Base-by-base conservation (phyloP, 30 jellyfish, hydroid and myxozoan species). In the Rhopilema esculentum region DNA sequence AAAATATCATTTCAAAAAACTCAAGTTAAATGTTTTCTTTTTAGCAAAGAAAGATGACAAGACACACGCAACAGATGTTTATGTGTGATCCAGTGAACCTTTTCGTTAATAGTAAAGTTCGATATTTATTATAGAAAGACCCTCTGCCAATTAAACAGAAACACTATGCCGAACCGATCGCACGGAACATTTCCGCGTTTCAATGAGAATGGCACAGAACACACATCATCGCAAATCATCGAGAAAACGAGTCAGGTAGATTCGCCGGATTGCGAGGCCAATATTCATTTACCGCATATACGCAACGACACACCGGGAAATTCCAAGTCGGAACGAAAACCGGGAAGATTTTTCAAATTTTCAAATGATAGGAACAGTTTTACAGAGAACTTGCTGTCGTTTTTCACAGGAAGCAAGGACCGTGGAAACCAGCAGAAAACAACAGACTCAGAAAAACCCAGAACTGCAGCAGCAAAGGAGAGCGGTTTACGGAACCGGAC, bases 361-460 rank as follows among this genome's bases (percentile, higher is more conserved):
- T 63, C 94, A 8, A 23, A 70, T 70, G 94, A 85, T 9, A 48
- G 77, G 77, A 75, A 73, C 4, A 84, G 92, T 68, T 85, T 85
- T 23, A 85, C 94, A 63, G 94, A 85, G n/a, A 85, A 85, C 62
- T 26, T 85, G 77, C 8, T 85, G 53, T 73, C 94, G 49, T 75
- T 85, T 50, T 85, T 85, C 53, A 85, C 94, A 19, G 94, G 94
- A 49, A 63, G 49, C 49, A 85, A 52, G 33, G 94, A 85, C 9
- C 72, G 83, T 15, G 79, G 77, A 27, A 64, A 32, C 61, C n/a
- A n/a, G n/a, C n/a, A n/a, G 86, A 85, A 26, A 73, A 75, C 57
- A 12, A 40, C 49, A 21, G 84, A 73, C 20, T 1, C 40, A 49
- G 12, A 19, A 19, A 73, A 32, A 23, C 30, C n/a, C 6, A 66